Evolutionary conservation across 2,113 vertebrate species (phyloP).

Genomic region (Dicentrarchus labrax): DNA sequence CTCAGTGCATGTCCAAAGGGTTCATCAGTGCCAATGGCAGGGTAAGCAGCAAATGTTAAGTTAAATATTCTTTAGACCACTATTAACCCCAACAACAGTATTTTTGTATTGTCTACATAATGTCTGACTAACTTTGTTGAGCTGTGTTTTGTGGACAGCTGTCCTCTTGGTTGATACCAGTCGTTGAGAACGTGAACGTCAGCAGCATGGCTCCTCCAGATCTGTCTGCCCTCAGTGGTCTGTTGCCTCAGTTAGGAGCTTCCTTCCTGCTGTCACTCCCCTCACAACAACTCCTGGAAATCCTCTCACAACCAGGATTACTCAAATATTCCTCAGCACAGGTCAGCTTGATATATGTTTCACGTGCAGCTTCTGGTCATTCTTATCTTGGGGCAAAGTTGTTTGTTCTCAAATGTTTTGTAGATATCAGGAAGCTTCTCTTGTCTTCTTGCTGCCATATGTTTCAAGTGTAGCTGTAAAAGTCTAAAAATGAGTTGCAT

Average conservation of each 20-base stretch:
- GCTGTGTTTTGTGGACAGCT: conserved; percentile 78
- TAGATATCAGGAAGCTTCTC: neutral
- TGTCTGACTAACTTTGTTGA: conserved; percentile 20
- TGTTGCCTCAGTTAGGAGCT: conserved; percentile 88
- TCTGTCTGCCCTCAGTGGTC: conserved; percentile 81
- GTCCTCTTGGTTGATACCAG: conserved; percentile 86
- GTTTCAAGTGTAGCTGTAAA: neutral
- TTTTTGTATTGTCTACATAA: neutral
- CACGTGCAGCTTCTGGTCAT: neutral
- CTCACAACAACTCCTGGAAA: conserved; percentile 80
- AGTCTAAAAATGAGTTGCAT: neutral
- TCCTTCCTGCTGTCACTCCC: conserved; percentile 86
- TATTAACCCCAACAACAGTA: neutral
- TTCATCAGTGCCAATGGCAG: conserved; percentile 84
- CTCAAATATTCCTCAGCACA: conserved; percentile 85
- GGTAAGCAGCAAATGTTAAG: conserved; percentile 78
- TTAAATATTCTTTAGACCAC: neutral
- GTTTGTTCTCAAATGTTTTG: neutral
- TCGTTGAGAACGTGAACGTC: conserved; percentile 82
- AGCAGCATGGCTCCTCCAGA: conserved; percentile 77
- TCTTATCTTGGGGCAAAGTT: neutral
- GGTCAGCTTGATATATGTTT: conserved; percentile 73
- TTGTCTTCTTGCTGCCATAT: neutral
- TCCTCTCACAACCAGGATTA: conserved; percentile 83
- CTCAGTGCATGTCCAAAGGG: conserved; percentile 86